These are phyloP conservation scores for Drosophila kohkoa DNA, from an alignment of 1,140 invertebrate species.

Conservation along the genomic window DNA sequence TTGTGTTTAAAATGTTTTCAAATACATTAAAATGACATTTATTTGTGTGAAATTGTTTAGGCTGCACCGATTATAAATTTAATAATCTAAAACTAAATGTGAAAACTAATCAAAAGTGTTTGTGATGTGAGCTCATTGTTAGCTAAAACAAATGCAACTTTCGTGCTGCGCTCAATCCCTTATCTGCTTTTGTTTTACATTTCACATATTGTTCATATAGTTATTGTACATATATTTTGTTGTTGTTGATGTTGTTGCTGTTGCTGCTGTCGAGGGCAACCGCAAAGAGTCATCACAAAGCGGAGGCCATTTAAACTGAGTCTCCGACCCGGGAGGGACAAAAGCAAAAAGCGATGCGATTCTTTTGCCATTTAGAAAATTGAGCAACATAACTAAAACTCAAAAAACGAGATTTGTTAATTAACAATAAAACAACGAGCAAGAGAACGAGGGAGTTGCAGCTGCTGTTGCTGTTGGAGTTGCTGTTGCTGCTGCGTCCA, in stretches of 20 bases:
- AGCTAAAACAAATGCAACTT: too few species aligned
- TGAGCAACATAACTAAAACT: constrained; percentile 49
- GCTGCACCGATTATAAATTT: too few species aligned
- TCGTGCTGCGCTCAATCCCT: too few species aligned
- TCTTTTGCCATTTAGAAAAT: constrained; percentile 61
- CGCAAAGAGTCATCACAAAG: constrained; percentile 40
- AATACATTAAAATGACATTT: too few species aligned
- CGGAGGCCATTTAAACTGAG: constrained; percentile 36
- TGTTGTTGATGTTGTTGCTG: constrained; percentile 1
- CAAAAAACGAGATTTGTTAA: constrained; percentile 76
- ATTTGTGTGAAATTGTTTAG: too few species aligned
- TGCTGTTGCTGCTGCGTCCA: constrained; percentile 8
- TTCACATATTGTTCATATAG: not conserved
- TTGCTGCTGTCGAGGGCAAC: constrained; percentile 4
- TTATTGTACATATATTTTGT: not conserved
- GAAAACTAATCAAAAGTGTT: too few species aligned
- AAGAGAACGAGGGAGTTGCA: constrained; percentile 17
- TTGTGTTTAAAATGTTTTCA: too few species aligned
- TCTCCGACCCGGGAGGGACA: too few species aligned
- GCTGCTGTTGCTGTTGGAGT: constrained; percentile 10
- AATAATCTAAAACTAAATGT: too few species aligned
- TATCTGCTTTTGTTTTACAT: not conserved
- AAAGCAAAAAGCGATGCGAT: constrained; percentile 33
- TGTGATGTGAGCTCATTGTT: too few species aligned
- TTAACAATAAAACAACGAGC: constrained; percentile 75